phyloP scores from a whole-genome alignment of 1,140 invertebrate genomes.

The Globodera ellingtonae region DNA sequence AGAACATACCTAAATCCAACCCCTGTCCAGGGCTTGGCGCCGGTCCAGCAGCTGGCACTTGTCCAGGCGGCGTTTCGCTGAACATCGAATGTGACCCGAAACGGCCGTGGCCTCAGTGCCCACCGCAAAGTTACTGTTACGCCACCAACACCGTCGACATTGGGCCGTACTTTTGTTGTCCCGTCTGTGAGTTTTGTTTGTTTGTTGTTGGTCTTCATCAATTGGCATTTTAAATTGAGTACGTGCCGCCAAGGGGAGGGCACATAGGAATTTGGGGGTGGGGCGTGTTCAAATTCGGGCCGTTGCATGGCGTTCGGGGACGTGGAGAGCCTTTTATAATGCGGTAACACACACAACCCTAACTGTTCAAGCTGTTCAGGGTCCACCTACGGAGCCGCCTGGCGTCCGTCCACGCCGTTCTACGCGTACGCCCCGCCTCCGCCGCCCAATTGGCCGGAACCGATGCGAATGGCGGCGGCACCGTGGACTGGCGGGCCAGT shows the following conservation, averaged over 20 bases:
- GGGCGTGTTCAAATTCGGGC: too few relatives aligned
- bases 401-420: conserved; percentile 64
- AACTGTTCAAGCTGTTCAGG: conserved; percentile 28
- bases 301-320: too few relatives aligned
- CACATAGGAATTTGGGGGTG: too few relatives aligned
- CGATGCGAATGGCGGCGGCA: conserved; percentile 27
- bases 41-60: conserved; percentile 33
- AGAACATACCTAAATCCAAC: too few relatives aligned
- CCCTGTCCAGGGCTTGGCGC: conserved; percentile 26
- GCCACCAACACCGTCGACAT: conserved; percentile 65
- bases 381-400: conserved; percentile 65
- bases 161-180: conserved; percentile 65
- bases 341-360: too few relatives aligned
- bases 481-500: conserved; percentile 8
- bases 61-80: conserved; percentile 61
- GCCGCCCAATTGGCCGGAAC: conserved; percentile 48
- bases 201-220: too few relatives aligned
- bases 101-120: conserved; percentile 64
- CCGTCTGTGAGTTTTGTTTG: conserved; percentile 57
- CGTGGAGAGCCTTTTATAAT: too few relatives aligned
- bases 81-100: conserved; percentile 65
- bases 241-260: too few relatives aligned
- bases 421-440: conserved; percentile 64
- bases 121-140: conserved; percentile 65
- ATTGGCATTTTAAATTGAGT: too few relatives aligned